Evolutionary conservation across 2,797 vertebrate genomes (phyloP), one percentile per base, ranked within the genome.

Genomic region (Kryptolebias ocellatus): DNA sequence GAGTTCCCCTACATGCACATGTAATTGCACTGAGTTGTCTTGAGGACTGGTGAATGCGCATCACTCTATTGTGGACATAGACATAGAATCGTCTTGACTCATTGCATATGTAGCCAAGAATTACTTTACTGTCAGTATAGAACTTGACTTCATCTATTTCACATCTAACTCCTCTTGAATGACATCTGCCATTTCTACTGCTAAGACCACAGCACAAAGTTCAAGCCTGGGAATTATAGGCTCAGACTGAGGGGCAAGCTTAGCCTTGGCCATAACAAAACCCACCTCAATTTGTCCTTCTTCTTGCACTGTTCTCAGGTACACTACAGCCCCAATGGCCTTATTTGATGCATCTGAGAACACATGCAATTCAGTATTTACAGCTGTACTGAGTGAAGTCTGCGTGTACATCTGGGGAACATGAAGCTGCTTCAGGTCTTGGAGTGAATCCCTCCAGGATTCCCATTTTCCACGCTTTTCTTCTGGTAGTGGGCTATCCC

Each of bases 221-320:
- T 64, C 61, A 8, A 64, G 17, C 4, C 51, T 54, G 5, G 62
- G 62, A 0, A 54, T 64, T 15, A 27, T 63, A 12, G 50, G 24
- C 2, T 28, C 50, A 2, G 60, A 53, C 5, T 44, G 49, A 1
- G 60, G 34, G 0, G 37, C 20, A 1, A 53, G 31, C 3, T n/a
- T 63, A 0, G 20, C 34, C 2, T 53, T 63, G 8, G 15, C 60
- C 20, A 53, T 53, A 5, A 63, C 16, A 4, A 63, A 63, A 5
- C 37, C 50, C 3, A 29, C 11, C 0, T 53, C 16, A 28, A 10
- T 1, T 44, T n/a, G 6, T 1, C n/a, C 47, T 4, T 39, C 18
- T 14, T 34, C 11, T 9, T 37, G 8, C 16, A 42, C 17, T 1
- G 20, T 1, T 20, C 5, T 62, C 8, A 53, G 2, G 16, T 52